Conservation (phyloP, 2,113 vertebrate species). For the Labeo rohita region DNA sequence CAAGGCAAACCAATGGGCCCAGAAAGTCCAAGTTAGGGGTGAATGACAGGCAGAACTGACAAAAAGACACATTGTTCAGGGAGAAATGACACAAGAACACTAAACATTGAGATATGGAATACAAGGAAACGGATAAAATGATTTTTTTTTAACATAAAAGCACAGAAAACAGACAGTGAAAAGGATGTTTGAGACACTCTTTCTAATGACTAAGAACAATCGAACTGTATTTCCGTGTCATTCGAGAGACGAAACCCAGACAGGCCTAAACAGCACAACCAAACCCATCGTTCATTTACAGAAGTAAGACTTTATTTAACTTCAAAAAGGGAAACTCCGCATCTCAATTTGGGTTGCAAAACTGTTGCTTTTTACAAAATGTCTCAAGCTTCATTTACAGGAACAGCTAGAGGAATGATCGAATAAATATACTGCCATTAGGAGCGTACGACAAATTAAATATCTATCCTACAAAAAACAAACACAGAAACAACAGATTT, state of each 20-base stretch:
- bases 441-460: slow-evolving; percentile 28
- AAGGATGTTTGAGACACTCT: slow-evolving; percentile 35
- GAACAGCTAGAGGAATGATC: slow-evolving; percentile 21
- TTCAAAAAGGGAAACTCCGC: slow-evolving; percentile 46
- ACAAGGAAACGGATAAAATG: slow-evolving; percentile 4
- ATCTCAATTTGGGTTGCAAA: slow-evolving; percentile 46
- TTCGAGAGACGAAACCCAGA: slow-evolving; percentile 24
- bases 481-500: neutral
- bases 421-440: slow-evolving; percentile 39
- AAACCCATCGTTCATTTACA: slow-evolving; percentile 54
- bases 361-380: slow-evolving; percentile 42
- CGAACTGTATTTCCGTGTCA: slow-evolving; percentile 37
- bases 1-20: neutral
- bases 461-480: slow-evolving; percentile 20
- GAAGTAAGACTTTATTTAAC: slow-evolving; percentile 57
- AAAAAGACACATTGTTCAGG: slow-evolving; percentile 23
- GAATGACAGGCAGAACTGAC: neutral
- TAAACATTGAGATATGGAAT: slow-evolving; percentile 10
- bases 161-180: slow-evolving; percentile 42
- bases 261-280: slow-evolving; percentile 57
- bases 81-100: slow-evolving; percentile 40
- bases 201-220: neutral
- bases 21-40: slow-evolving; percentile 6
- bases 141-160: slow-evolving; percentile 33
- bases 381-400: slow-evolving; percentile 27